These are phyloP conservation scores for Noctua janthe DNA, from an alignment of 2,888 invertebrate genomes.

Conservation along the genomic window DNA sequence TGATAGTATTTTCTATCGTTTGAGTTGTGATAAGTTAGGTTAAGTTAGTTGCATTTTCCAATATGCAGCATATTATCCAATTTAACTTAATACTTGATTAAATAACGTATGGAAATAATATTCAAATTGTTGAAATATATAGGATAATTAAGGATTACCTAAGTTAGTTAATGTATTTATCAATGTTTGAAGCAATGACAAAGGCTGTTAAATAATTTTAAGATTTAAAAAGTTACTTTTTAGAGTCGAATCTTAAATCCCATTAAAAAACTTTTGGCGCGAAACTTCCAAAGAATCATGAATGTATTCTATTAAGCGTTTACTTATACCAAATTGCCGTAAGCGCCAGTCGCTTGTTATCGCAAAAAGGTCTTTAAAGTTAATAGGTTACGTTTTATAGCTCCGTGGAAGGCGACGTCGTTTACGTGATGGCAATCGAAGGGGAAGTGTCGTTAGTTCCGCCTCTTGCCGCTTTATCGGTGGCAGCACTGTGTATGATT, in stretches of 20 bases:
- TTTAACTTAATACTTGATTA: neutral
- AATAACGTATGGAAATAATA: neutral
- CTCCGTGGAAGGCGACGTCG: slow-evolving; percentile 69
- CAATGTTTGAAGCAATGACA: neutral
- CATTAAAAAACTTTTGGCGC: slow-evolving; percentile 58
- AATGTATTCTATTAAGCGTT: slow-evolving; percentile 57
- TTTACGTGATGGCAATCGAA: slow-evolving; percentile 69
- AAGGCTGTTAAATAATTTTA: slow-evolving; percentile 11
- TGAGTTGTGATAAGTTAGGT: neutral
- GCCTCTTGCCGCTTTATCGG: slow-evolving; percentile 69
- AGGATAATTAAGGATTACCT: neutral
- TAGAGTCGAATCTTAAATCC: slow-evolving; percentile 27
- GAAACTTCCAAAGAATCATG: slow-evolving; percentile 55
- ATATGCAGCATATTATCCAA: neutral
- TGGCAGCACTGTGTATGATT: slow-evolving; percentile 77
- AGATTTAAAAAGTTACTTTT: slow-evolving; percentile 16
- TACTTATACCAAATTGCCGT: slow-evolving; percentile 64
- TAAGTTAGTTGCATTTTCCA: neutral
- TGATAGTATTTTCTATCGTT: neutral
- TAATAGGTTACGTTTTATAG: slow-evolving; percentile 78
- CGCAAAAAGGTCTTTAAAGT: slow-evolving; percentile 76
- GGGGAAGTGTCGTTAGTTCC: slow-evolving; percentile 76
- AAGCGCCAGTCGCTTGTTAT: slow-evolving; percentile 70
- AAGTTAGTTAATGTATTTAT: neutral
- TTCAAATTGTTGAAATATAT: neutral